phyloP scores from a whole-genome alignment of 1,140 invertebrate species.

The Diabrotica virgifera region DNA sequence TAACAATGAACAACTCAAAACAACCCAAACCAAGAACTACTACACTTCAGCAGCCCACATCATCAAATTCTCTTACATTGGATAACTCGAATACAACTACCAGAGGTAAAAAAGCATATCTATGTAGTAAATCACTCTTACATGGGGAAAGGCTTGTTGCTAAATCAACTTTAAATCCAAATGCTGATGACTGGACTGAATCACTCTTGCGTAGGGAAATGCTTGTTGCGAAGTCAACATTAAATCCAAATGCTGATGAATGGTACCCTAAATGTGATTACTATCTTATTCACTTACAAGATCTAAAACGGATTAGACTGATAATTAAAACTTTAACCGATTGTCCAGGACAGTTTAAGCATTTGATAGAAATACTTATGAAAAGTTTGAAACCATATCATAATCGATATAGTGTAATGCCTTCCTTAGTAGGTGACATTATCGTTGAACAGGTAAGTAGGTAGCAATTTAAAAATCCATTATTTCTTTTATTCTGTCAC shows the following conservation, averaged over 20 bases:
- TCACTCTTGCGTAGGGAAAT: not conserved
- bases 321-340: slow-evolving; percentile 39
- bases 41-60: not conserved
- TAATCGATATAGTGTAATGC: slow-evolving; percentile 28
- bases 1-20: slow-evolving; percentile 3
- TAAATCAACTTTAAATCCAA: slow-evolving; percentile 26
- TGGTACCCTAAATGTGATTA: slow-evolving; percentile 20
- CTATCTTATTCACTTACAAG: slow-evolving; percentile 11
- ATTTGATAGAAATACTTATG: slow-evolving; percentile 41
- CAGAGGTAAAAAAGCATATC: not conserved
- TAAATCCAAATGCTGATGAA: slow-evolving; percentile 31
- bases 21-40: not conserved
- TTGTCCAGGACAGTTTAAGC: slow-evolving; percentile 45
- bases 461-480: no score
- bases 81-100: not conserved
- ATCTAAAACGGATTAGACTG: slow-evolving; percentile 33
- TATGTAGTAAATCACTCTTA: not conserved
- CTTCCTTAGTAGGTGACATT: slow-evolving; percentile 32
- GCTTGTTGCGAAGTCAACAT: slow-evolving; percentile 20
- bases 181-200: slow-evolving; percentile 29
- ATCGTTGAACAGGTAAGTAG: slow-evolving; percentile 38
- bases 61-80: not conserved
- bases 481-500: no score
- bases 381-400: slow-evolving; percentile 40
- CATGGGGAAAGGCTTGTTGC: slow-evolving; percentile 8